Conservation (phyloP, 2,113 vertebrate genomes). For the Spea bombifrons region DNA sequence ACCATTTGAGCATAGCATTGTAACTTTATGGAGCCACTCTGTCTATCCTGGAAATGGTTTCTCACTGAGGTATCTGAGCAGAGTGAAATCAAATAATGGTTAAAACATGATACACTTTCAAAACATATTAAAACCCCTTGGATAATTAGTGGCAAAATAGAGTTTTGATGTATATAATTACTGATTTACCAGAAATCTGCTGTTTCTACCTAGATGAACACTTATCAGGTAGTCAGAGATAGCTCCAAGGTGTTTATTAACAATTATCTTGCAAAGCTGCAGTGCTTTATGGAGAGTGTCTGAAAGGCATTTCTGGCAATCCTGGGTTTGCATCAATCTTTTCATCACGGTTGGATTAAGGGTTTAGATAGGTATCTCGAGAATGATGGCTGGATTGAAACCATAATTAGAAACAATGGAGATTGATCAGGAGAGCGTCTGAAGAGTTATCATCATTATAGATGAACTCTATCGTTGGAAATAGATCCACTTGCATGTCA, state of each 20-base stretch:
- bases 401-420: not conserved
- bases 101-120: too few species aligned
- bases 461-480: not conserved
- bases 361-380: too few species aligned
- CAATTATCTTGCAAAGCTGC: not conserved
- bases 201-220: not conserved
- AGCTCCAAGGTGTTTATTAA: not conserved
- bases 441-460: not conserved
- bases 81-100: too few species aligned
- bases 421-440: not conserved
- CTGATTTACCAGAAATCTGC: not conserved
- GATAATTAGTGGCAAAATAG: not conserved
- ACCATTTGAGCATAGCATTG: too few species aligned
- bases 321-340: too few species aligned
- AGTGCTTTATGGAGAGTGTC: too few species aligned
- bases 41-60: too few species aligned
- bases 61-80: too few species aligned
- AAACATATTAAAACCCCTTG: too few species aligned
- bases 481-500: not conserved
- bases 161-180: not conserved
- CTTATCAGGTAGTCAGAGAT: not conserved
- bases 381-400: not conserved
- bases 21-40: too few species aligned
- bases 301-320: too few species aligned
- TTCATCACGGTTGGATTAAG: too few species aligned